Evolutionary conservation across 2,797 vertebrate genomes (phyloP), one percentile per base, ranked within the genome.

Genomic region (Zenarchopterus dispar): DNA sequence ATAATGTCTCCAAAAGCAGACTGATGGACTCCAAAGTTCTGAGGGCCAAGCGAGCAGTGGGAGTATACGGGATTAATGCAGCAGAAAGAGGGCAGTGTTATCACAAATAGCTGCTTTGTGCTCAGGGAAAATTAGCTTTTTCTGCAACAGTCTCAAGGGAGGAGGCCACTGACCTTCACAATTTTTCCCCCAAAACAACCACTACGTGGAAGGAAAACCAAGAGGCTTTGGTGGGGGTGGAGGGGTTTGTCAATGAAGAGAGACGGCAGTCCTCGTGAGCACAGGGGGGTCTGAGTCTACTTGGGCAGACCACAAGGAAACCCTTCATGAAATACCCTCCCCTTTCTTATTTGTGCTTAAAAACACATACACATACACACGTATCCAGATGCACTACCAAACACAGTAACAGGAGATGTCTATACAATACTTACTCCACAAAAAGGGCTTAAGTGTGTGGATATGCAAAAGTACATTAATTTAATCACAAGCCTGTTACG

Each of bases 81-180:
- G 75, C 78, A 92, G 86, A 93, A 93, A 82, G 89, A 86, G 64
- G 49, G 80, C 82, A 90, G 88, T 93, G 91, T 91, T 90, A 88
- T 92, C 89, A 92, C 91, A 86, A 92, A 93, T 73, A 80, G 82
- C 82, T 67, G 86, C 92, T 92, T 93, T 94, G 90, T 94, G 78
- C 80, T 17, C 70, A 15, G 17, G 75, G 86, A 89, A 94, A 93
- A 93, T 73, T 63, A 85, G 78, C 81, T 84, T 90, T 91, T 92
- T 93, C 85, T 93, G 88, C 70, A 13, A 57, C 21, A 28, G 80
- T 71, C 91, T 76, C 84, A 4, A 33, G 90, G 87, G 90, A 88
- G 73, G 81, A 77, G 85, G 79, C 77, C 78, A 33, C 44, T 82
- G 80, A 91, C 91, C 84, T 88, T 88, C 83, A 76, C 77, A 82